Evolutionary conservation across 2,888 invertebrate species (phyloP).

Genomic region (Chaetogeoica ovagalla): DNA sequence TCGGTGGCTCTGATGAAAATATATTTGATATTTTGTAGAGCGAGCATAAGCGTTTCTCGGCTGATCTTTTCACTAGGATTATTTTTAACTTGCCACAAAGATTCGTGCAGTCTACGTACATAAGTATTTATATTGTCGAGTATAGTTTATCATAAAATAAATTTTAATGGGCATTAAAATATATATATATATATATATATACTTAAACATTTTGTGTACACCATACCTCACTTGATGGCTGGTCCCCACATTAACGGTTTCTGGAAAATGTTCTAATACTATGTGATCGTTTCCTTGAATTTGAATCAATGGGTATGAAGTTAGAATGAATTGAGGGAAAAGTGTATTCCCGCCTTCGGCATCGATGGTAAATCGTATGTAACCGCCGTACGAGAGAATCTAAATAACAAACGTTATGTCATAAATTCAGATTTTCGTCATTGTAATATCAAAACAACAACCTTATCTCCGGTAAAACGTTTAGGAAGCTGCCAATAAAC

Average conservation of each 20-base stretch:
- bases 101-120: constrained; percentile 68
- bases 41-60: constrained; percentile 84
- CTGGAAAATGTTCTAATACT: constrained; percentile 73
- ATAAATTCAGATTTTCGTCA: constrained; percentile 1
- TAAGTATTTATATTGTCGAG: neutral
- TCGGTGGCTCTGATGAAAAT: constrained; percentile 76
- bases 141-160: neutral
- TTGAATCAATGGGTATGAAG: constrained; percentile 77
- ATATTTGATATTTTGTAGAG: constrained; percentile 81
- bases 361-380: constrained; percentile 73
- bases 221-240: constrained; percentile 63
- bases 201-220: neutral
- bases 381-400: constrained; percentile 88
- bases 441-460: constrained; percentile 57
- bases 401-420: constrained; percentile 59
- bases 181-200: too few relatives aligned
- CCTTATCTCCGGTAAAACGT: constrained; percentile 81
- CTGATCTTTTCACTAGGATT: constrained; percentile 66
- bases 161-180: neutral
- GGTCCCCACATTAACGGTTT: constrained; percentile 59
- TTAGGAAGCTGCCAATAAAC: constrained; percentile 82
- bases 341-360: constrained; percentile 69
- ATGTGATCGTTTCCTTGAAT: constrained; percentile 76
- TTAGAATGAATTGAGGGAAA: constrained; percentile 63
- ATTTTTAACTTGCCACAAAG: constrained; percentile 73